Evolutionary conservation across 2,113 vertebrate genomes (phyloP).

Genomic region (Elachura formosa): DNA sequence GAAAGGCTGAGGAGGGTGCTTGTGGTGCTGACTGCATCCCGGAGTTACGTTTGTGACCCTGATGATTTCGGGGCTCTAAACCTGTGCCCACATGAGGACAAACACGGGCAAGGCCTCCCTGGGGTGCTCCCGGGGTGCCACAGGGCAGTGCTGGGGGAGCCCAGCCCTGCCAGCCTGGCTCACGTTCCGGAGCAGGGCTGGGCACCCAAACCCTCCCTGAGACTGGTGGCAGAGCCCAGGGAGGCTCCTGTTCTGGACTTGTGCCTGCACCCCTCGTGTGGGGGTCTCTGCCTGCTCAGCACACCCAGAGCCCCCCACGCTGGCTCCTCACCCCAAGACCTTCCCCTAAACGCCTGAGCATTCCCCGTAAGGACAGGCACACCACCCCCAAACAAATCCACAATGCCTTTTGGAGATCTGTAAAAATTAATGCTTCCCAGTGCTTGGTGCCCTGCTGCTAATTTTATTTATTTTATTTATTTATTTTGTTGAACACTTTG

Average conservation of each 20-base stretch:
- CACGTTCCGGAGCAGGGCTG: rapidly evolving
- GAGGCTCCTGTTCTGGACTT: background rate
- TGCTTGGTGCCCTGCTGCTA: background rate
- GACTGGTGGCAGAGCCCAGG: background rate
- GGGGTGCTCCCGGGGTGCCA: too few relatives aligned
- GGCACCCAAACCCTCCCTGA: background rate
- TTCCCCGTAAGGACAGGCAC: background rate
- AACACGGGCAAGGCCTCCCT: rapidly evolving
- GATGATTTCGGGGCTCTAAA: background rate
- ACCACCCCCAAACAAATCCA: background rate
- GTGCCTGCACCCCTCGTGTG: background rate
- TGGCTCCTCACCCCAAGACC: background rate
- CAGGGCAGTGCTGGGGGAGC: too few relatives aligned
- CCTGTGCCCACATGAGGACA: rapidly evolving
- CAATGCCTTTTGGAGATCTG: background rate
- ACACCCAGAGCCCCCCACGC: background rate
- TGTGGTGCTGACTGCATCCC: background rate
- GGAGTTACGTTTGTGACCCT: background rate
- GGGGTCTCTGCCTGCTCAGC: background rate
- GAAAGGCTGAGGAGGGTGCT: background rate
- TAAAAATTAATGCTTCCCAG: background rate
- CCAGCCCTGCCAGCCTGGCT: background rate
- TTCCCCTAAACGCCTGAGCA: background rate
- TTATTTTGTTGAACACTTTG: background rate
- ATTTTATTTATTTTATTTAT: background rate